Conservation (phyloP, 2,113 vertebrate species). For the Erpornis zantholeuca region DNA sequence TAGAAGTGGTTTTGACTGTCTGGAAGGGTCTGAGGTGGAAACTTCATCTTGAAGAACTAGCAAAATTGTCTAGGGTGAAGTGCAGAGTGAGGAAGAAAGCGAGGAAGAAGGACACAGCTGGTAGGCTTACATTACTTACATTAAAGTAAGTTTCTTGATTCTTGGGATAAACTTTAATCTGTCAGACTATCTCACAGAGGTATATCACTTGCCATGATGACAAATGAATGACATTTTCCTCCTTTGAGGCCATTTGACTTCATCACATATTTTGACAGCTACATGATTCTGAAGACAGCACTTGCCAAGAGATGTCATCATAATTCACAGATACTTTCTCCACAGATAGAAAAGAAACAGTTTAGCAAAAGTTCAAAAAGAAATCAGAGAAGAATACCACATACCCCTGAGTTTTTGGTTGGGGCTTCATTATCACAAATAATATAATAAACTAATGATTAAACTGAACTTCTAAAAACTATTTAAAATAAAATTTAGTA, state of each 20-base stretch:
- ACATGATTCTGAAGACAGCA: constrained; percentile 34
- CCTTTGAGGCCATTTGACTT: constrained; percentile 58
- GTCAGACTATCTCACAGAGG: constrained; percentile 6
- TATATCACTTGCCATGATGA: constrained; percentile 47
- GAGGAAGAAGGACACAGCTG: background rate
- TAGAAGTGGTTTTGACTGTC: background rate
- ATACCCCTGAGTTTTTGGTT: background rate
- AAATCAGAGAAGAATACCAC: background rate
- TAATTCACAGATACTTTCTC: constrained; percentile 45
- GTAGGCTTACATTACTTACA: too few relatives aligned
- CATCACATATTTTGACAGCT: constrained; percentile 61
- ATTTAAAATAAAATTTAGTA: background rate
- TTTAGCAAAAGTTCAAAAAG: constrained; percentile 9
- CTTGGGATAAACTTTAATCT: constrained; percentile 38
- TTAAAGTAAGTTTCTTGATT: constrained; percentile 28
- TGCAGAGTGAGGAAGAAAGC: background rate
- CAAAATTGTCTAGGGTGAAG: background rate
- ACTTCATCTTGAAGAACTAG: background rate
- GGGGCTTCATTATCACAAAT: background rate
- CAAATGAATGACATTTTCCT: constrained; percentile 53
- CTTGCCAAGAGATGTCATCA: constrained; percentile 47
- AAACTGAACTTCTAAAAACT: background rate
- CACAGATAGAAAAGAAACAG: constrained; percentile 16
- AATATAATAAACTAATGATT: background rate
- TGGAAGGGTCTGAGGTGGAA: background rate